Evolutionary conservation across 2,888 invertebrate genomes (phyloP).

Genomic region (Odontomyia ornata): DNA sequence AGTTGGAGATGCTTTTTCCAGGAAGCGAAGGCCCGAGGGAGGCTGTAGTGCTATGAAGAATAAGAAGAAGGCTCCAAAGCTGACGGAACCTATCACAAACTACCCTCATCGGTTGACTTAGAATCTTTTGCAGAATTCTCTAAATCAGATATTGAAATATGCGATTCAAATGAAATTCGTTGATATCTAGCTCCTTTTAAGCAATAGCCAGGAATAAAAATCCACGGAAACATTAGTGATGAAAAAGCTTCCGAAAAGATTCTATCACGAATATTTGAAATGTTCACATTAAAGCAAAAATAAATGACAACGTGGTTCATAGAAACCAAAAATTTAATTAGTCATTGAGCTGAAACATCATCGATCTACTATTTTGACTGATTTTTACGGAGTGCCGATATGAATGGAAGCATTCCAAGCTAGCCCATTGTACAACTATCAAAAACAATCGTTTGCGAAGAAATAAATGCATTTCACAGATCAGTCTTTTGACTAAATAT

Average conservation of each 20-base stretch:
- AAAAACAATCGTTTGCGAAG: conserved; percentile 67
- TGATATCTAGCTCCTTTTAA: conserved; percentile 47
- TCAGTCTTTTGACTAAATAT: conserved; percentile 75
- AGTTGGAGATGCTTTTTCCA: too few species aligned
- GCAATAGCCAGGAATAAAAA: too few species aligned
- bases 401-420: conserved; percentile 70
- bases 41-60: too few species aligned
- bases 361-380: conserved; percentile 54
- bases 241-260: conserved; percentile 34
- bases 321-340: conserved; percentile 52
- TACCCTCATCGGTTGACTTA: too few species aligned
- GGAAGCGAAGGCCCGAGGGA: too few species aligned
- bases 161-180: conserved; percentile 51
- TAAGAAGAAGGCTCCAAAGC: too few species aligned
- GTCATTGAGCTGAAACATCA: conserved; percentile 36
- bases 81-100: too few species aligned
- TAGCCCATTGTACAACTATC: conserved; percentile 69
- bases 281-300: conserved; percentile 29
- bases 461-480: conserved; percentile 75
- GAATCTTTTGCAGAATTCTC: conserved; percentile 61
- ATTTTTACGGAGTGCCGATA: conserved; percentile 63
- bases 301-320: conserved; percentile 51
- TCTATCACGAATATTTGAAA: conserved; percentile 38
- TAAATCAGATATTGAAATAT: conserved; percentile 56
- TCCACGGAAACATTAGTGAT: too few species aligned